Evolutionary conservation across 1,140 invertebrate genomes (phyloP).

Genomic region (Polypedilum pembai): DNA sequence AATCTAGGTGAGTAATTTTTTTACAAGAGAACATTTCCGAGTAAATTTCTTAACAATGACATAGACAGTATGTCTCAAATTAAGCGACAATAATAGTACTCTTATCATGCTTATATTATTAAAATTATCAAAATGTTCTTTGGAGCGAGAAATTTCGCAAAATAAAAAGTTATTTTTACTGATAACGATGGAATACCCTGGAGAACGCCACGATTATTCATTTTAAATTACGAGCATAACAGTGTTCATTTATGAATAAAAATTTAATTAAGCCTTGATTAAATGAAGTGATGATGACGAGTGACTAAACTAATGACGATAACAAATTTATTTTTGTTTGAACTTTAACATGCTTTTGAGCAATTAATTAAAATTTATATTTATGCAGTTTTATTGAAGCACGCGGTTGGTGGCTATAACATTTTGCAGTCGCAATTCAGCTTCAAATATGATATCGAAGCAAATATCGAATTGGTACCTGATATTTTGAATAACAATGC

Average conservation of each 20-base stretch:
- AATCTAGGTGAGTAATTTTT: neutral
- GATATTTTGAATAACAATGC: neutral
- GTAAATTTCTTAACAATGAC: neutral
- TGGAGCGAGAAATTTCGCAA: neutral
- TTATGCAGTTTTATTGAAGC: neutral
- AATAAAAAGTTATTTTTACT: neutral
- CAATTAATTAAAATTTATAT: neutral
- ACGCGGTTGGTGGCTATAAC: neutral
- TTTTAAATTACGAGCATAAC: neutral
- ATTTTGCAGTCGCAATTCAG: neutral
- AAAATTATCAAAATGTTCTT: neutral
- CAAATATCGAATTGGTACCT: neutral
- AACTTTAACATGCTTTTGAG: neutral
- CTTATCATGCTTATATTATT: neutral
- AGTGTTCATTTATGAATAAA: too few species aligned
- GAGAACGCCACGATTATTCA: neutral
- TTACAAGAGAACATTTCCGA: neutral
- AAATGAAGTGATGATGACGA: neutral
- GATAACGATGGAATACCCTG: neutral
- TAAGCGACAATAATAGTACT: neutral
- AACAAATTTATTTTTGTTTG: constrained; percentile 6
- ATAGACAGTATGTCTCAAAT: neutral
- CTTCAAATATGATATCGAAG: neutral
- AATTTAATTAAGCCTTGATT: too few species aligned
- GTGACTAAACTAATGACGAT: neutral